A percentile compares a stretch with the other conserved stretches of the same genome.
phyloP scores from a whole-genome alignment of 2,888 invertebrate species.

The Limnephilus auricula region DNA sequence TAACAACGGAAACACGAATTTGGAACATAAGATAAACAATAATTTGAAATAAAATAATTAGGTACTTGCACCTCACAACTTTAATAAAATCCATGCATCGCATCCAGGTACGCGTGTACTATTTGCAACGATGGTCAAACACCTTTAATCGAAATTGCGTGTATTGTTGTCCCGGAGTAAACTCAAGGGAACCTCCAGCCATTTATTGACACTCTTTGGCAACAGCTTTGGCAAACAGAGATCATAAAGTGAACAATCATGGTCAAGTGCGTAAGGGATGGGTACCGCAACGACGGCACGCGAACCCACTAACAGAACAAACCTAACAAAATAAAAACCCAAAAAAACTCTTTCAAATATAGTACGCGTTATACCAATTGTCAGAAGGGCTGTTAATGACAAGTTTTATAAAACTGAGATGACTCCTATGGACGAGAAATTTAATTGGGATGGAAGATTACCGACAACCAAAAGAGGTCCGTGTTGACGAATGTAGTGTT shows the following conservation, averaged over 20 bases:
- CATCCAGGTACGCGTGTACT: background rate
- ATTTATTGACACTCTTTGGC: slow-evolving; percentile 49
- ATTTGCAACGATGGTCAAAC: slow-evolving; percentile 24
- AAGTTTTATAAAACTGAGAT: background rate
- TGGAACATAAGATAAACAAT: background rate
- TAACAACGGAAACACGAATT: background rate
- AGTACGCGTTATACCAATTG: background rate
- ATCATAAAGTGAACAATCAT: slow-evolving; percentile 16
- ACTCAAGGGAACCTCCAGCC: slow-evolving; percentile 41
- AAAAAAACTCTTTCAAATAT: background rate
- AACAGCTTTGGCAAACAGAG: slow-evolving; percentile 35
- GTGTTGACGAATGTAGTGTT: background rate
- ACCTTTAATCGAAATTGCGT: slow-evolving; percentile 48
- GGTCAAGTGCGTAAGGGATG: slow-evolving; percentile 45
- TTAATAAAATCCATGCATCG: background rate
- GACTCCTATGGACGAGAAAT: background rate
- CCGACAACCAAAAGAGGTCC: background rate
- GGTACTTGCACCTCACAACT: too few relatives aligned
- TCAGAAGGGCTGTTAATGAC: background rate
- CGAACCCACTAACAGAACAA: background rate
- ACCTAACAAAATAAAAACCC: background rate
- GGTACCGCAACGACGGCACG: background rate
- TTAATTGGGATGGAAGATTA: background rate
- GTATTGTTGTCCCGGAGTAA: slow-evolving; percentile 40
- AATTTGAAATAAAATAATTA: background rate